phyloP scores from a whole-genome alignment of 1,140 invertebrate species.

The Papilio machaon region DNA sequence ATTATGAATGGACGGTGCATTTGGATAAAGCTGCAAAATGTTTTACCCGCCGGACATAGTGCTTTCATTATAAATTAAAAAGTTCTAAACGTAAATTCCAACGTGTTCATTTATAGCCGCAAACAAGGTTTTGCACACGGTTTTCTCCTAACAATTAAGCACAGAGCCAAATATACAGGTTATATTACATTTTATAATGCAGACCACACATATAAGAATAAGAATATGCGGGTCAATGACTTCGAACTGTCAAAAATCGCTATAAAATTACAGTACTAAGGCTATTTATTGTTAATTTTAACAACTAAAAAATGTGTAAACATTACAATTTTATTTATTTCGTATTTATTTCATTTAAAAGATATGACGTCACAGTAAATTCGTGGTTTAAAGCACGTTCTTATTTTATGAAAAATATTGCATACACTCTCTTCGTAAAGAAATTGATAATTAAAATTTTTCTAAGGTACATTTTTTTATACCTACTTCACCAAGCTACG shows the following conservation, averaged over 20 bases:
- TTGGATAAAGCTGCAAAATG: background rate
- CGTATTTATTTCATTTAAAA: too few species aligned
- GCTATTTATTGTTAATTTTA: too few species aligned
- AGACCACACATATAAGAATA: background rate
- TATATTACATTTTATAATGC: background rate
- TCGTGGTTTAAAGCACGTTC: too few species aligned
- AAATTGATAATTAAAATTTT: background rate
- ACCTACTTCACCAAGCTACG: background rate
- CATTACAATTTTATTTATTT: too few species aligned
- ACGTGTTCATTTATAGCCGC: background rate
- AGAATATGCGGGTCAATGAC: too few species aligned
- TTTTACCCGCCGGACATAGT: background rate
- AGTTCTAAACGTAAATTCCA: slow-evolving; percentile 25
- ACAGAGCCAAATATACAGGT: background rate
- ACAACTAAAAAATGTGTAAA: too few species aligned
- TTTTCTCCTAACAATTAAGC: background rate
- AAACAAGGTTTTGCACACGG: slow-evolving; percentile 7
- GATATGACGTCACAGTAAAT: too few species aligned
- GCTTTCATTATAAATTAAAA: slow-evolving; percentile 27
- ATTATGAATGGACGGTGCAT: slow-evolving; percentile 15
- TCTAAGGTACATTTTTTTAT: background rate
- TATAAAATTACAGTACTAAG: too few species aligned
- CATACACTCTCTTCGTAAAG: background rate
- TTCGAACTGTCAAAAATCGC: too few species aligned
- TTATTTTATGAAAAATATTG: too few species aligned